phyloP scores from a whole-genome alignment of 2,888 invertebrate species.

The Oegoconia quadripuncta region DNA sequence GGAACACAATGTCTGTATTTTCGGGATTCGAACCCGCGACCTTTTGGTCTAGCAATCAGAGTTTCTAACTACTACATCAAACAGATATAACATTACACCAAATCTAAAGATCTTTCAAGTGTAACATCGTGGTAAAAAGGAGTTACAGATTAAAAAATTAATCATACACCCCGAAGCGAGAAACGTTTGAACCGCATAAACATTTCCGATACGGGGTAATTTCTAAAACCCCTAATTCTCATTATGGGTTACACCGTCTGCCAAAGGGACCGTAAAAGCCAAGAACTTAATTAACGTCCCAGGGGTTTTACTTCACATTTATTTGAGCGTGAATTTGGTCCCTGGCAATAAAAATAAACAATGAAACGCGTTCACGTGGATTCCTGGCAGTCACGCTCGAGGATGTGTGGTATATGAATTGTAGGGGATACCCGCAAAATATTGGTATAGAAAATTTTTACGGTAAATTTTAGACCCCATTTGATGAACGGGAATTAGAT shows the following conservation, averaged over 20 bases:
- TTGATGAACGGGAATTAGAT: too few species aligned
- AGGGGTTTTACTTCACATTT: conserved; percentile 22
- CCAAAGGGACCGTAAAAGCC: conserved; percentile 20
- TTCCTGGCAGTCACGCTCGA: conserved; percentile 2
- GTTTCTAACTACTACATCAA: too few species aligned
- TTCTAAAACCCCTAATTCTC: conserved; percentile 34
- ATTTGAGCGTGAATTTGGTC: conserved; percentile 22
- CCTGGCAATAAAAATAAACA: conserved; percentile 24
- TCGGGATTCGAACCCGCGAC: too few species aligned
- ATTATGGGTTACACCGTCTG: conserved; percentile 14
- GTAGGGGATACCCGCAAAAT: not conserved
- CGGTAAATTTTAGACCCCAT: too few species aligned
- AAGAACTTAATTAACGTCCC: conserved; percentile 25
- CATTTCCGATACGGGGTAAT: conserved; percentile 31
- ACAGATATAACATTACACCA: too few species aligned
- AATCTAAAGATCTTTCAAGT: too few species aligned
- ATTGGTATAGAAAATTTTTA: not conserved
- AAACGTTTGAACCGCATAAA: conserved; percentile 6
- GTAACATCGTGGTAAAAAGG: too few species aligned
- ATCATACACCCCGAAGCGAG: too few species aligned
- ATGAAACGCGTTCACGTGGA: conserved; percentile 19
- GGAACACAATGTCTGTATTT: too few species aligned
- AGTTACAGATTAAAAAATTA: too few species aligned
- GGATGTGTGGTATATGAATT: not conserved
- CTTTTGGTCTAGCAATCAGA: too few species aligned